Percentiles rank a stretch among this genome's conserved stretches.
phyloP scores from a whole-genome alignment of 2,113 vertebrate species.

The Onychostoma macrolepis region DNA sequence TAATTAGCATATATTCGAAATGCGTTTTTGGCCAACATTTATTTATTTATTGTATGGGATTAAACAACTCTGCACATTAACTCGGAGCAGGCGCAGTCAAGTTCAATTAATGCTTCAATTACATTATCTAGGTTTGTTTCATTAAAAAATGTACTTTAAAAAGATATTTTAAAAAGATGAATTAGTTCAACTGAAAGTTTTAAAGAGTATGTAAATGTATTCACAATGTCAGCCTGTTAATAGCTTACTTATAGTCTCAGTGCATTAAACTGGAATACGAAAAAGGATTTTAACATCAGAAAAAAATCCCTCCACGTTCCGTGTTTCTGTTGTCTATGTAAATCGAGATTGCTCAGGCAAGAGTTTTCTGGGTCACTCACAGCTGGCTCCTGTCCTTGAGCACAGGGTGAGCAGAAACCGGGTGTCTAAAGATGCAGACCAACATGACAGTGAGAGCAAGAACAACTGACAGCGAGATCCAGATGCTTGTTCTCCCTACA shows the following conservation, averaged over 20 bases:
- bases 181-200: too few species aligned
- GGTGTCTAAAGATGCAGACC: neutral
- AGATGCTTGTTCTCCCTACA: slow-evolving; percentile 41
- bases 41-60: too few species aligned
- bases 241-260: neutral
- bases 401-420: neutral
- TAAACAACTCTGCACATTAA: neutral
- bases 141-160: neutral
- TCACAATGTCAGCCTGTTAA: neutral
- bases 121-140: neutral
- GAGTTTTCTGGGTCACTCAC: slow-evolving; percentile 46
- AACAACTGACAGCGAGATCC: slow-evolving; percentile 37
- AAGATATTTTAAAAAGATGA: neutral
- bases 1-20: neutral
- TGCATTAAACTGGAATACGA: neutral
- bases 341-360: slow-evolving; percentile 38
- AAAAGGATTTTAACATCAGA: neutral
- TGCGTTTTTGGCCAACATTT: too few species aligned
- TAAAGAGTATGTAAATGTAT: neutral
- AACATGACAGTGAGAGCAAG: neutral
- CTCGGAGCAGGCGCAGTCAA: neutral
- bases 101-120: neutral
- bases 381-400: neutral
- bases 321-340: slow-evolving; percentile 23
- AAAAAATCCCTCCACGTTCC: neutral